Base-by-base conservation (phyloP, 2,888 invertebrate species). In the Phengaris arion region DNA sequence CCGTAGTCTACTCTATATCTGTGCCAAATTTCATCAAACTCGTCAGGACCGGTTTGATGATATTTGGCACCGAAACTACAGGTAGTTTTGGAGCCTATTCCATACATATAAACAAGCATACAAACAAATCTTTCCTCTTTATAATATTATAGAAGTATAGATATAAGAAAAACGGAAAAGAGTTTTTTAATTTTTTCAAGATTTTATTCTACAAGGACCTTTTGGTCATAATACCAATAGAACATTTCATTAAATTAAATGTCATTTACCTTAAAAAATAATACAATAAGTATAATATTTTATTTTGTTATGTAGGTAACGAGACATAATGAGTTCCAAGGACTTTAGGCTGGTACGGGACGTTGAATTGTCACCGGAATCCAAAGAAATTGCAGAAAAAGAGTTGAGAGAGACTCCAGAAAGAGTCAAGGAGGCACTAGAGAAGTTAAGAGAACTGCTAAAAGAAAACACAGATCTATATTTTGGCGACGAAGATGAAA, bases 351-450 rank as follows among this genome's bases (percentile, higher is more conserved):
- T 96, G 78, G 95, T 96, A 81, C 87, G 94, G 76, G 93, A 89
- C 77, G 93, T 95, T 72, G 95, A 95, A 80, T 84, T 95, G 70
- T 91, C 88, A 77, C 94, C 94, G 0, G 96, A 95, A 81, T 91
- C 95, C 0, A 86, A 90, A 82, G 94, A 91, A 77, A 82, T 95
- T 10, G 96, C 96, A 9, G 94, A 94, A 81, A 89, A 86, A 48
- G 96, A 97, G 85, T 87, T 97, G 10, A 90, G 96, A 10, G 97
- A 97, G 91, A 96, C 96, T 1, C 96, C 96, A 0, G 96, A 96
- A 86, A 86, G 94, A 76, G 94, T 95, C 0, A 89, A 94, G 72
- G 94, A 95, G 79, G 95, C 94, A 52, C 89, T 96, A 3, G 94
- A 94, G 80, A 92, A 94, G 78, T 89, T 97, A 4, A 89, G 95